phyloP scores from a whole-genome alignment of 2,888 invertebrate genomes.

The Neelides folsomi region DNA sequence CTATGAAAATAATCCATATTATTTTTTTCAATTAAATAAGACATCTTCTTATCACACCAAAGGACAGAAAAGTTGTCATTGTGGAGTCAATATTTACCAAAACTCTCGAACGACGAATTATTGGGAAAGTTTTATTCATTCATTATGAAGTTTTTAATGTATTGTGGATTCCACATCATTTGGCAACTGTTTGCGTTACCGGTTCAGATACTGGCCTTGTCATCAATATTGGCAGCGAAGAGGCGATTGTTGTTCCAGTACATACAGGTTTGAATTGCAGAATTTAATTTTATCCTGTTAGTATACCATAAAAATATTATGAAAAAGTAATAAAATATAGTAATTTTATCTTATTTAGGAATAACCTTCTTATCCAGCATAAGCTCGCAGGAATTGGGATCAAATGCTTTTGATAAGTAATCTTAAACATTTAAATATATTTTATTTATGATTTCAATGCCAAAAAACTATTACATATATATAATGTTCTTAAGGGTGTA shows the following conservation, averaged over 20 bases:
- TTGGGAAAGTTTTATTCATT: conserved; percentile 79
- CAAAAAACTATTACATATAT: too few species aligned
- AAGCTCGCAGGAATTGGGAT: conserved; percentile 67
- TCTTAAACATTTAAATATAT: too few species aligned
- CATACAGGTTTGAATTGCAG: too few species aligned
- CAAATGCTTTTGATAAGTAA: conserved; percentile 55
- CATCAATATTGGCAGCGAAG: conserved; percentile 72
- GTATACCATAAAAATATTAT: too few species aligned
- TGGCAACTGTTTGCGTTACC: conserved; percentile 68
- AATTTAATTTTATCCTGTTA: conserved; percentile 43
- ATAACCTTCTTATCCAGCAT: conserved; percentile 35
- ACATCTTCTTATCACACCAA: conserved; percentile 77
- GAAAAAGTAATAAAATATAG: too few species aligned
- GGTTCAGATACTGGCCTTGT: conserved; percentile 71
- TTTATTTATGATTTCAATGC: too few species aligned
- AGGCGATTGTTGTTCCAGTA: conserved; percentile 67
- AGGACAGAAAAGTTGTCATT: conserved; percentile 79
- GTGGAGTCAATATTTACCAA: conserved; percentile 79
- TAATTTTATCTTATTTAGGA: too few species aligned
- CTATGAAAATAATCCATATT: background rate
- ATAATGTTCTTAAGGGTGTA: too few species aligned
- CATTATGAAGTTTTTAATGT: conserved; percentile 81
- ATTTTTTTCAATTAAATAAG: conserved; percentile 41
- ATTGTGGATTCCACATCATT: conserved; percentile 69
- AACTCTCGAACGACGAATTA: conserved; percentile 65